These are phyloP conservation scores for Thunnus maccoyii DNA, from an alignment of 2,113 vertebrate species.

Conservation along the genomic window DNA sequence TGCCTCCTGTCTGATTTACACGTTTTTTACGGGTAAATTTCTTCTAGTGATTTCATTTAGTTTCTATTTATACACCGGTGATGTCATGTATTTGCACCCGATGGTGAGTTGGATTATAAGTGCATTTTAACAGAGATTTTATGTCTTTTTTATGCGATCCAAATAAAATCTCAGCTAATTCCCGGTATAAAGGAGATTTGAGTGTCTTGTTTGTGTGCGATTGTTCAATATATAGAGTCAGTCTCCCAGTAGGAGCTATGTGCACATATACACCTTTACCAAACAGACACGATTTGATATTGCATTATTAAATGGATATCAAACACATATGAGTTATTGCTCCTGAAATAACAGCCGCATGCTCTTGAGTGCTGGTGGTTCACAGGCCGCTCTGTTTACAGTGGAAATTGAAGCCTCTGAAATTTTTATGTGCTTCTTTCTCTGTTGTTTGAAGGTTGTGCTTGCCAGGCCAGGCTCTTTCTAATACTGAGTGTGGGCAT, in stretches of 20 bases:
- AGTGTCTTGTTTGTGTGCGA: slow-evolving; percentile 14
- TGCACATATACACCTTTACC: slow-evolving; percentile 8
- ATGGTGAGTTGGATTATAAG: not conserved
- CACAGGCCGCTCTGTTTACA: slow-evolving; percentile 56
- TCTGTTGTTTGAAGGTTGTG: slow-evolving; percentile 36
- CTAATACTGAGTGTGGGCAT: slow-evolving; percentile 15
- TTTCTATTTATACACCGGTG: not conserved
- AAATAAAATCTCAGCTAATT: not conserved
- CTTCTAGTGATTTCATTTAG: not conserved
- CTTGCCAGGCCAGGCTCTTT: not conserved
- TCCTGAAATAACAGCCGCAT: not conserved
- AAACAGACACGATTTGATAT: slow-evolving; percentile 23
- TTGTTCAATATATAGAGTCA: not conserved
- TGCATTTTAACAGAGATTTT: not conserved
- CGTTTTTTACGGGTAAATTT: not conserved
- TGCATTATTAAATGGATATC: slow-evolving; percentile 54
- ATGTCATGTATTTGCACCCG: not conserved
- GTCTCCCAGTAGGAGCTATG: too few species aligned
- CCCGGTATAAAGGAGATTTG: not conserved
- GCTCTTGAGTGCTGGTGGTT: not conserved
- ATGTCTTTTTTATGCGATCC: not conserved
- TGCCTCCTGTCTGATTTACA: slow-evolving; percentile 15
- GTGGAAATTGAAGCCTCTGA: slow-evolving; percentile 66
- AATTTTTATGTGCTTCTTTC: slow-evolving; percentile 66
- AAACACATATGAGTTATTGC: slow-evolving; percentile 12